These are phyloP conservation scores for Heliangelus exortis DNA, from an alignment of 2,797 vertebrate genomes.

Conservation along the genomic window DNA sequence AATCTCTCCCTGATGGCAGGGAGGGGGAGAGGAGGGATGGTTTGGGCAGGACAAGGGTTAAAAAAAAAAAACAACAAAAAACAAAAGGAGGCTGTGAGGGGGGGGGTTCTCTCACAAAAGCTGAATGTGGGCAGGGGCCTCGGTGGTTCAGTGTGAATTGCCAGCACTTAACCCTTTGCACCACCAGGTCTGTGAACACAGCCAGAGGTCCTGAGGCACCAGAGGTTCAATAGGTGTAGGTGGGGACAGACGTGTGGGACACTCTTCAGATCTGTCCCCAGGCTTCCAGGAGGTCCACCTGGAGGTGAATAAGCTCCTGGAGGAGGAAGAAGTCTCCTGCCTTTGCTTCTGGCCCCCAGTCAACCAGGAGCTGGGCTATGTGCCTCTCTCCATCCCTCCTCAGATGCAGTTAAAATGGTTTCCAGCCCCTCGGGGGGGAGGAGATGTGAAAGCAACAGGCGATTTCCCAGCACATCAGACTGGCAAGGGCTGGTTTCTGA, in stretches of 20 bases:
- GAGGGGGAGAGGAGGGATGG: background rate
- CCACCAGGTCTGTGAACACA: rapidly evolving
- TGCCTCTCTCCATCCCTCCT: background rate
- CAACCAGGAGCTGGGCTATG: background rate
- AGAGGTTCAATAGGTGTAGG: background rate
- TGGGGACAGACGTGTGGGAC: rapidly evolving
- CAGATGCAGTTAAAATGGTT: background rate
- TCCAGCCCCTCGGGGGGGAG: background rate
- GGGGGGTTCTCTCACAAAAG: background rate
- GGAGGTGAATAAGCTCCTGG: background rate
- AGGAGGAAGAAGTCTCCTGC: background rate
- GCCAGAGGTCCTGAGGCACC: background rate
- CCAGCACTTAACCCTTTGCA: background rate
- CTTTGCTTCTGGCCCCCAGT: background rate
- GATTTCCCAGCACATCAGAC: background rate
- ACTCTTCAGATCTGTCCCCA: background rate
- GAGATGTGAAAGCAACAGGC: background rate
- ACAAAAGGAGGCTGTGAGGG: background rate
- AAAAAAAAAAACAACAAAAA: background rate
- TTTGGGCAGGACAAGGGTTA: background rate
- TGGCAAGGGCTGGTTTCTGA: background rate
- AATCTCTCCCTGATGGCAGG: rapidly evolving
- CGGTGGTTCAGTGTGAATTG: background rate
- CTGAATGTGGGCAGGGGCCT: background rate
- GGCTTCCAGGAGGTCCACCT: background rate